Conservation (phyloP, 2,888 invertebrate genomes). For the Atrina japonica region DNA sequence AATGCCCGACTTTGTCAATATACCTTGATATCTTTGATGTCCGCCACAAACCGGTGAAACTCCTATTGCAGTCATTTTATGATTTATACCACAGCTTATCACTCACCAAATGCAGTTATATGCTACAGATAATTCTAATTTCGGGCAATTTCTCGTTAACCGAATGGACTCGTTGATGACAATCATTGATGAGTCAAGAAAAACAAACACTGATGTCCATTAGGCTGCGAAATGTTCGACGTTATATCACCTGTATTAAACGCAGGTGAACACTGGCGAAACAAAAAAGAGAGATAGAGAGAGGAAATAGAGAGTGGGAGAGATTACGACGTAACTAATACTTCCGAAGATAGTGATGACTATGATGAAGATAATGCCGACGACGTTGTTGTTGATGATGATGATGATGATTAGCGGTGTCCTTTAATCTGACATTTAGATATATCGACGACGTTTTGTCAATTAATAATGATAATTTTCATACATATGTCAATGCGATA, state of each 20-base stretch:
- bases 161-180: constrained; percentile 23
- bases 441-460: too few relatives aligned
- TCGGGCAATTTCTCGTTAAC: constrained; percentile 27
- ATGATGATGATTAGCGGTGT: too few relatives aligned
- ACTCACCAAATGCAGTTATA: constrained; percentile 25
- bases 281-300: too few relatives aligned
- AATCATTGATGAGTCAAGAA: constrained; percentile 35
- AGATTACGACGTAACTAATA: too few relatives aligned
- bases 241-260: constrained; percentile 18
- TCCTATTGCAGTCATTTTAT: constrained; percentile 25
- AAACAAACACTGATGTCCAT: constrained; percentile 28
- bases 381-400: too few relatives aligned
- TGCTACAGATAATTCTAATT: constrained; percentile 30
- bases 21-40: constrained; percentile 23
- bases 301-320: too few relatives aligned
- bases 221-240: not conserved
- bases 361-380: too few relatives aligned
- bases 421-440: too few relatives aligned
- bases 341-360: too few relatives aligned
- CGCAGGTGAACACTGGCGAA: too few relatives aligned
- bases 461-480: too few relatives aligned
- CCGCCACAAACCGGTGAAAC: constrained; percentile 7
- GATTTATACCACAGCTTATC: constrained; percentile 33
- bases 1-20: constrained; percentile 12
- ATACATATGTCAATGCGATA: too few relatives aligned